A percentile compares a stretch with the other conserved stretches of the same genome.
phyloP scores from a whole-genome alignment of 2,113 vertebrate genomes.

The Nyctibius bracteatus region DNA sequence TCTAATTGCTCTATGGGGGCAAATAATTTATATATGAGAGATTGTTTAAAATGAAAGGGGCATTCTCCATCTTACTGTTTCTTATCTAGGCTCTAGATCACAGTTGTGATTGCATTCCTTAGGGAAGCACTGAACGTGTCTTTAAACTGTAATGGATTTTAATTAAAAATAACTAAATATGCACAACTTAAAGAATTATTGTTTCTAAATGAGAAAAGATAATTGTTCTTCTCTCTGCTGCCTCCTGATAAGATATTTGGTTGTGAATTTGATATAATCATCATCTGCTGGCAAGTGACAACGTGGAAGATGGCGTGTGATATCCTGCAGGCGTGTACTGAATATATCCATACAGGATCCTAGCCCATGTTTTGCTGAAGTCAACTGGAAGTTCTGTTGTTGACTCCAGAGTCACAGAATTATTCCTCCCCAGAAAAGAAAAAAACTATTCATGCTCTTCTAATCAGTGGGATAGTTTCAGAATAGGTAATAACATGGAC shows the following conservation, averaged over 20 bases:
- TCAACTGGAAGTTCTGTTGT: not conserved
- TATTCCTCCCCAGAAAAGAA: not conserved
- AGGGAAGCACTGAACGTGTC: not conserved
- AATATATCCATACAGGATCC: not conserved
- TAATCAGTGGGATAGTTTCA: not conserved
- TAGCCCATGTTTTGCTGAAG: not conserved
- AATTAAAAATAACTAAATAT: constrained; percentile 26
- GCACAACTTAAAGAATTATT: not conserved
- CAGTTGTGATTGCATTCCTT: not conserved
- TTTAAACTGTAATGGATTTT: constrained; percentile 21
- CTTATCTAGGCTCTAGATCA: not conserved
- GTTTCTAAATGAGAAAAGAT: not conserved
- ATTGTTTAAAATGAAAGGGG: constrained; percentile 16
- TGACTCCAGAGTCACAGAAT: not conserved
- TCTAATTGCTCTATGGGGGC: not conserved
- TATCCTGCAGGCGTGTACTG: not conserved
- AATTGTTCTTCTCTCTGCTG: not conserved
- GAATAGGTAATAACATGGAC: not conserved
- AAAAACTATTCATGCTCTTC: not conserved
- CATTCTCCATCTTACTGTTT: not conserved
- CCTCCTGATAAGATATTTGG: not conserved
- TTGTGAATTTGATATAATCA: not conserved
- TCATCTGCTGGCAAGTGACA: not conserved
- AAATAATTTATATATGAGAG: constrained; percentile 32
- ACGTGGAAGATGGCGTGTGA: not conserved